These are phyloP conservation scores for Lutraria rhynchaena DNA, from an alignment of 1,140 invertebrate species.

Conservation along the genomic window DNA sequence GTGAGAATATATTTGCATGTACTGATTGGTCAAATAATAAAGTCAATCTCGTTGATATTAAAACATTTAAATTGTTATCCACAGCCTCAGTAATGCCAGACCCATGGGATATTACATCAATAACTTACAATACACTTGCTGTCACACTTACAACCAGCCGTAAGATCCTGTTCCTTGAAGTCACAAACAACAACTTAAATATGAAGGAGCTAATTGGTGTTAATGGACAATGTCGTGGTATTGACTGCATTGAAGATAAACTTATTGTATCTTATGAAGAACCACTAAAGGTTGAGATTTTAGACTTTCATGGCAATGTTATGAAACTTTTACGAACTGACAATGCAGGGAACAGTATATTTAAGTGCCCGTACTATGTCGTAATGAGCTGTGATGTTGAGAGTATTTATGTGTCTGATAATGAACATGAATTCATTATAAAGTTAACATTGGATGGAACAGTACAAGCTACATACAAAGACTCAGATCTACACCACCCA, in stretches of 20 bases:
- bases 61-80: neutral
- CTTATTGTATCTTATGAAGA: slow-evolving; percentile 11
- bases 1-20: neutral
- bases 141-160: slow-evolving; percentile 12
- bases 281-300: slow-evolving; percentile 14
- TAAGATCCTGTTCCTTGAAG: slow-evolving; percentile 1
- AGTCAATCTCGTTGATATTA: neutral
- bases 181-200: neutral
- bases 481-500: neutral
- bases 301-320: slow-evolving; percentile 12
- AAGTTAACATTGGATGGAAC: slow-evolving; percentile 9
- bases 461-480: neutral
- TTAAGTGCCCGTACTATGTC: slow-evolving; percentile 23
- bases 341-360: neutral
- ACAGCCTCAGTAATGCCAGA: neutral
- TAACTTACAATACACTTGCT: neutral
- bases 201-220: neutral
- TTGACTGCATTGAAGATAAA: neutral
- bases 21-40: slow-evolving; percentile 8
- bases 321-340: neutral
- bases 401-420: slow-evolving; percentile 22
- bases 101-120: slow-evolving; percentile 1
- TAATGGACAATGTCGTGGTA: slow-evolving; percentile 22
- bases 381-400: neutral
- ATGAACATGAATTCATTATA: slow-evolving; percentile 5